Evolutionary conservation across 2,888 invertebrate genomes (phyloP), one percentile per base, ranked within the genome.

Genomic region (Cephus pygmeus): DNA sequence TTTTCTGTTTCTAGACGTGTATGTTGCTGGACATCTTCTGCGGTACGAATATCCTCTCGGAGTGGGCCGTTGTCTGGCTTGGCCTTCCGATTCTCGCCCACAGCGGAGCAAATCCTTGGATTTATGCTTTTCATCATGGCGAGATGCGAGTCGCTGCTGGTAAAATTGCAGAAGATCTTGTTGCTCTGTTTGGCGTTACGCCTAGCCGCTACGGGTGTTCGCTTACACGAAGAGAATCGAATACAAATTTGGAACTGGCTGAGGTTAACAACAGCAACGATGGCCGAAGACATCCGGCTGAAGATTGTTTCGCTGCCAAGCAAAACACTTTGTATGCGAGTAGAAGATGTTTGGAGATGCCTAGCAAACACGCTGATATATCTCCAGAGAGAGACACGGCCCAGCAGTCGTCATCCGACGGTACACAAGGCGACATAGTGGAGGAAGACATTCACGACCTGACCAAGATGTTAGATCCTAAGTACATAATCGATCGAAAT

Each of bases 91-190:
- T 94, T 30, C 90, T 94, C 73, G 92, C 93, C 6, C 93, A 93
- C 88, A 93, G 93, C 86, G 93, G 94, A 11, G 91, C 93, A 79
- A 94, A 95, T 86, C 94, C 95, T 0, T 94, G 94, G 94, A 92
- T 94, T 69, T 95, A 95, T 88, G 94, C 94, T 4, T 95, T 93
- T 86, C 92, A 94, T 81, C 94, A 94, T 84, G 92, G 93, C 0
- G 94, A 94, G 86, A 93, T 95, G 84, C 92, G 94, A 23, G 89
- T 93, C 0, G 94, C 94, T 1, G 94, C 94, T 1, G 91, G 93
- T 12, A 92, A 93, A 73, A 93, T 94, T 31, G 91, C 94, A 4
- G 93, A 93, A 82, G 93, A 93, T 75, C 83, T 93, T 3, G 89
- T 93, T 6, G 91, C 91, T 3, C 86, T 92, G 2, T 87, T 93